Base-by-base conservation (phyloP, 2,888 invertebrate genomes). In the Aelia acuminata region DNA sequence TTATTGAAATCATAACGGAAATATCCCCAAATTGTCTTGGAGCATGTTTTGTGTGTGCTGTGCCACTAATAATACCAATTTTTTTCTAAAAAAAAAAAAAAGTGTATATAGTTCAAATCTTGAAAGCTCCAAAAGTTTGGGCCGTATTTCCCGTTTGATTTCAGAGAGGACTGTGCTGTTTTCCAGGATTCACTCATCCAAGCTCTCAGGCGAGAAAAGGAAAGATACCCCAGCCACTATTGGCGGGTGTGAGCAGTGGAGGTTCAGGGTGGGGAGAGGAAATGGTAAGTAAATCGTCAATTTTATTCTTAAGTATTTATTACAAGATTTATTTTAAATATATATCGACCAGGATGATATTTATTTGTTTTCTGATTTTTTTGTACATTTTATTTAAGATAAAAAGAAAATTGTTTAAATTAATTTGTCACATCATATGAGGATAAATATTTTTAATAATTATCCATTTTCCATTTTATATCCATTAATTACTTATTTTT, bases 111-210 rank as follows among this genome's bases (percentile, higher is more conserved):
- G 35, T 31, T 70, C 18, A 70, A 70, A 43, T 26, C n/a, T 1
- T 50, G 39, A 53, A 50, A 84, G 88, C 85, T 84, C 63, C 84
- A 57, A 35, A 87, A 75, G 85, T 63, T 75, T 87, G 90, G 89
- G 70, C 31, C 63, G 92, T 92, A 93, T 93, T 93, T 92, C 93
- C 92, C 93, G 93, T 93, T 93, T 93, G 93, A 93, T 94, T 95
- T 94, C 95, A 96, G 96, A 95, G 96, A 91, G 96, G 95, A 92
- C 94, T 96, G 92, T 96, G 96, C 95, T 96, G 96, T 94, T 96
- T 96, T 95, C 96, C 96, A 94, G 95, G 95, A 94, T 94, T 95
- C 95, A 93, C 95, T 95, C 94, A 95, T 95, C 94, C 95, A 94
- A 94, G 95, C 94, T 93, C 94, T 95, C 92, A 94, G 94, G 94